Percentiles rank a stretch among this genome's conserved stretches.
phyloP scores from a whole-genome alignment of 2,888 invertebrate species.

The Meliscaeva auricollis region DNA sequence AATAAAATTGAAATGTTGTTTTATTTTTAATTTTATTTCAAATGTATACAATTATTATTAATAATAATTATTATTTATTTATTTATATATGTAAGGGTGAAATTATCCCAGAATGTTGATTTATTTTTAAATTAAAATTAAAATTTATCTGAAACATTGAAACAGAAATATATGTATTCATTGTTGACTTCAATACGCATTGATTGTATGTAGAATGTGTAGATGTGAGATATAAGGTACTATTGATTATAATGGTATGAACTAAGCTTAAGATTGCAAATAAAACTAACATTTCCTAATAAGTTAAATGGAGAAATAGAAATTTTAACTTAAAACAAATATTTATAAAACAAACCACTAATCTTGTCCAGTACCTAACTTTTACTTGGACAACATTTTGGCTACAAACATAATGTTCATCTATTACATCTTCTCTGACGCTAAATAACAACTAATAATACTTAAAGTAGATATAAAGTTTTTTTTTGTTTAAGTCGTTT shows the following conservation, averaged over 20 bases:
- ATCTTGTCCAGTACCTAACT: too few relatives aligned
- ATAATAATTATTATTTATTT: neutral
- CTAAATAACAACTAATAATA: constrained; percentile 8
- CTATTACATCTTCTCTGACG: too few relatives aligned
- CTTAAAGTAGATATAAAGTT: neutral
- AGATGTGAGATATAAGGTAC: neutral
- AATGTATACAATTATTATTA: constrained; percentile 9
- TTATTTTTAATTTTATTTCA: neutral
- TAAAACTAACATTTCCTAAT: constrained; percentile 50
- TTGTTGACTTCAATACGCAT: neutral
- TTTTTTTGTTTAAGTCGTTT: neutral
- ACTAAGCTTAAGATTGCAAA: constrained; percentile 54
- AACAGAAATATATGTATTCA: neutral
- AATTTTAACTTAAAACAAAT: constrained; percentile 18
- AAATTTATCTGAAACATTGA: too few relatives aligned
- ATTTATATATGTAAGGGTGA: constrained; percentile 17
- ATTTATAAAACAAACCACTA: constrained; percentile 9
- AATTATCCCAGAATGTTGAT: constrained; percentile 31
- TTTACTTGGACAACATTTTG: constrained; percentile 8
- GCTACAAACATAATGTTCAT: neutral
- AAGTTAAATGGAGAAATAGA: constrained; percentile 17
- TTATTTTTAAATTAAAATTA: neutral
- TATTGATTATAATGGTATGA: constrained; percentile 38
- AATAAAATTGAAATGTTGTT: constrained; percentile 29
- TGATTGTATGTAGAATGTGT: too few relatives aligned